Evolutionary conservation across 2,888 invertebrate genomes (phyloP), one percentile per base, ranked within the genome.

Genomic region (Campopleginae sp.): DNA sequence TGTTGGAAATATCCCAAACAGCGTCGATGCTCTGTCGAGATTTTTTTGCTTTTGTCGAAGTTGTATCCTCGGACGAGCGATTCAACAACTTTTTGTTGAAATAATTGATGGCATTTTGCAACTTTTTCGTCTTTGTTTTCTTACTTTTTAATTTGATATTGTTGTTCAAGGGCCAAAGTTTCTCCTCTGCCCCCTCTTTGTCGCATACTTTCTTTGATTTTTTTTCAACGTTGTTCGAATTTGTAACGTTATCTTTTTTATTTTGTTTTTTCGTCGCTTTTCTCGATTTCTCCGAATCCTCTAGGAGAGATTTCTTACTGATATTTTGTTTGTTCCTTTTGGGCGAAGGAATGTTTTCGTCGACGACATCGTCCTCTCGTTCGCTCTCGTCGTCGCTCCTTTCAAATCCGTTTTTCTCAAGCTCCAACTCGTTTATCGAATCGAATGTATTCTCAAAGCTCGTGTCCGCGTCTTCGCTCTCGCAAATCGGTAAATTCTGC

Each of bases 81-180:
- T 78, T 83, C 38, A 70, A 14, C 27, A 83, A 81, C 44, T 83
- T 86, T 79, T 86, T 70, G 81, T 79, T 84, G n/a, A 86, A 82
- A 72, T 75, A 77, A 77, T 83, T 80, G 27, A 86, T 80, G 1
- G 85, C 82, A 19, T 61, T 74, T 10, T 81, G 72, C 44, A 82
- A 80, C 88, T 84, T 88, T 82, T 88, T 89, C 80, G 86, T 86
- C 82, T 91, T 88, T 44, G 79, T 83, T 86, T 88, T 87, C 70
- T 87, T 84, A 91, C 89, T 68, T 90, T 91, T 79, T 84, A 86
- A 72, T 92, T 92, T n/a, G 84, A 68, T 63, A 42, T 80, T 77
- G 66, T 77, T 82, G 6, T 23, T 65, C n/a, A 42, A 46, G 42
- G 8, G 8, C 38, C 38, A 10, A 17, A 63, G 14, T 12, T 23